Base-by-base conservation (phyloP, 1,140 invertebrate species). In the Ephestia elutella region DNA sequence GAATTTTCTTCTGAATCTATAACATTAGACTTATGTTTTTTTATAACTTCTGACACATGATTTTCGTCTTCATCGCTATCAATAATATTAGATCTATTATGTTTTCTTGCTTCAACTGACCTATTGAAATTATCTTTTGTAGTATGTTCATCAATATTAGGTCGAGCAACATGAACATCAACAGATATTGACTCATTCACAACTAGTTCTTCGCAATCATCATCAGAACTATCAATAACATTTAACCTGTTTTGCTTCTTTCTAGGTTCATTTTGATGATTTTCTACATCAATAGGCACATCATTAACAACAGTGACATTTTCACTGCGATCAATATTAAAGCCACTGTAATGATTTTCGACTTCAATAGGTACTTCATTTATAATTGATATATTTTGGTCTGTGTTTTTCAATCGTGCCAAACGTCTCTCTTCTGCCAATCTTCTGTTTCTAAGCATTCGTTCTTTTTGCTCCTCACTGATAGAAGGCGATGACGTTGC, bases 401-500 rank as follows among this genome's bases (percentile, higher is more conserved):
- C 38, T 17, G 50, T 18, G 57, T 73, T 78, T 62, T 77, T 77
- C 10, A 86, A 62, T 62, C 71, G 74, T 28, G 81, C 78, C 15
- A 82, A 66, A 63, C 86, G 68, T 58, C 77, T 77, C 68, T 90
- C 82, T 81, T 89, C 87, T 5, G 89, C 89, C 25, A 89, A 51
- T 70, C 70, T 73, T 61, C 81, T 72, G 66, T 83, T 89, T 66
- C 73, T 71, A 0, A 89, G 54, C 81, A 90, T 90, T 63, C 87
- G 78, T 60, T 85, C 80, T 59, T 71, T 72, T 58, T 90, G 89
- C 58, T 87, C 86, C 5, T 87, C 78, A 44, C 73, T 89, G 32
- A 90, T 85, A 15, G 82, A 82, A 18, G 84, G 80, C 10, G 85
- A 87, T n/a, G 81, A 82, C 21, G 71, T 75, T 15, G 75, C 78